phyloP scores from a whole-genome alignment of 2,888 invertebrate species.

The Odontomyia ornata region DNA sequence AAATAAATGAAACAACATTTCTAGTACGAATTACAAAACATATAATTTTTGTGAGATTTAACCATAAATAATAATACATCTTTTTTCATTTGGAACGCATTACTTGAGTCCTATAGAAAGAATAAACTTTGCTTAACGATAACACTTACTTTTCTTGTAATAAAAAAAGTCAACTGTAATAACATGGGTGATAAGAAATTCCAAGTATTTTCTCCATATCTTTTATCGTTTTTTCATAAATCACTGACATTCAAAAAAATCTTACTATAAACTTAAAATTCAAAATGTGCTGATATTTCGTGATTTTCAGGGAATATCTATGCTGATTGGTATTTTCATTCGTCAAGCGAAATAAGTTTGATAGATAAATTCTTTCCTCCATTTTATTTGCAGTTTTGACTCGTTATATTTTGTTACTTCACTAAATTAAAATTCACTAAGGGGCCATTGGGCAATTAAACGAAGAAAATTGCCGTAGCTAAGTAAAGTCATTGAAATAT shows the following conservation, averaged over 20 bases:
- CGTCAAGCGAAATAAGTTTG: neutral
- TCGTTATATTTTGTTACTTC: neutral
- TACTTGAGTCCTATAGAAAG: slow-evolving; percentile 19
- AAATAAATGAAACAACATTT: slow-evolving; percentile 1
- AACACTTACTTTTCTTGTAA: slow-evolving; percentile 6
- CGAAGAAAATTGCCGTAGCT: neutral
- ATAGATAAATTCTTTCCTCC: neutral
- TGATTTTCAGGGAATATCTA: neutral
- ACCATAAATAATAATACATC: slow-evolving; percentile 27
- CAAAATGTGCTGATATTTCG: neutral
- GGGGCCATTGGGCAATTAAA: neutral
- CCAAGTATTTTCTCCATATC: neutral
- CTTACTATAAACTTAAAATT: slow-evolving; percentile 13
- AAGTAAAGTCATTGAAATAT: slow-evolving; percentile 8
- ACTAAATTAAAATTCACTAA: neutral
- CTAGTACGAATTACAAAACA: slow-evolving; percentile 34
- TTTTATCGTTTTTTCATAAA: neutral
- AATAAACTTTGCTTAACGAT: slow-evolving; percentile 5
- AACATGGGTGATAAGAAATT: neutral
- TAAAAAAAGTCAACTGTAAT: slow-evolving; percentile 20
- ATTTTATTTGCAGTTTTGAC: neutral
- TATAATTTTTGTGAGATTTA: slow-evolving; percentile 23
- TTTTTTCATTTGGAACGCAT: slow-evolving; percentile 21
- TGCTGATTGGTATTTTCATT: neutral
- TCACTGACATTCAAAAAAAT: neutral